Percentiles rank a stretch among this genome's conserved stretches.
Conservation (phyloP, 2,888 invertebrate genomes). For the Hemistola chrysoprasaria region DNA sequence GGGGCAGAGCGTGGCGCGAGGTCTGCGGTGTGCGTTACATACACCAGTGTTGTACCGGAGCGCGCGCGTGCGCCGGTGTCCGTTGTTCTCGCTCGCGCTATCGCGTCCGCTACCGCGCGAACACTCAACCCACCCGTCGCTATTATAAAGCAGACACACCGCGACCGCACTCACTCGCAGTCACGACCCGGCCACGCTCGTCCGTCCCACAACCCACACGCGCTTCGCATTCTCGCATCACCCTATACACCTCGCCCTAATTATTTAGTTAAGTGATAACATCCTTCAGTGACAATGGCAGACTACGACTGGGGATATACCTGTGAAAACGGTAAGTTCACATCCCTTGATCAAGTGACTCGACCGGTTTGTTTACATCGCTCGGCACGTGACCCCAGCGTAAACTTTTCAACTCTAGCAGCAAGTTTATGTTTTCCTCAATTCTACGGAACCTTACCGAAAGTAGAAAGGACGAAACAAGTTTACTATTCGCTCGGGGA, state of each 20-base stretch:
- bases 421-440: constrained; percentile 30
- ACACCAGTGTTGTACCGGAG: constrained; percentile 40
- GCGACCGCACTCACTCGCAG: constrained; percentile 57
- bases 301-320: constrained; percentile 83
- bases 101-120: constrained; percentile 45
- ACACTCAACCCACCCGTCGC: constrained; percentile 43
- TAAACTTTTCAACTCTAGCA: constrained; percentile 35
- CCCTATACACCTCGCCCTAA: constrained; percentile 21
- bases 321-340: constrained; percentile 80
- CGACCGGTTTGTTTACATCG: constrained; percentile 78
- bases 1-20: constrained; percentile 32
- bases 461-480: background rate
- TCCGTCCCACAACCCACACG: constrained; percentile 61
- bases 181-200: constrained; percentile 68
- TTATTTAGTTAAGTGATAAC: constrained; percentile 37
- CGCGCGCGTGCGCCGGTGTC: constrained; percentile 37
- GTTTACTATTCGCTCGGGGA: too few species aligned
- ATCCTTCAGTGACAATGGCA: constrained; percentile 61
- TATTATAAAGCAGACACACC: constrained; percentile 64
- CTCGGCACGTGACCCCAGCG: constrained; percentile 65
- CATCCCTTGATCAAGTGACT: constrained; percentile 23
- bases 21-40: constrained; percentile 47
- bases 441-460: background rate
- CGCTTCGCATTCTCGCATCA: constrained; percentile 39
- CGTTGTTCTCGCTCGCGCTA: constrained; percentile 36